A percentile compares a stretch with the other conserved stretches of the same genome.
Conservation (phyloP, 2,888 invertebrate genomes). For the Limenitis arthemis region DNA sequence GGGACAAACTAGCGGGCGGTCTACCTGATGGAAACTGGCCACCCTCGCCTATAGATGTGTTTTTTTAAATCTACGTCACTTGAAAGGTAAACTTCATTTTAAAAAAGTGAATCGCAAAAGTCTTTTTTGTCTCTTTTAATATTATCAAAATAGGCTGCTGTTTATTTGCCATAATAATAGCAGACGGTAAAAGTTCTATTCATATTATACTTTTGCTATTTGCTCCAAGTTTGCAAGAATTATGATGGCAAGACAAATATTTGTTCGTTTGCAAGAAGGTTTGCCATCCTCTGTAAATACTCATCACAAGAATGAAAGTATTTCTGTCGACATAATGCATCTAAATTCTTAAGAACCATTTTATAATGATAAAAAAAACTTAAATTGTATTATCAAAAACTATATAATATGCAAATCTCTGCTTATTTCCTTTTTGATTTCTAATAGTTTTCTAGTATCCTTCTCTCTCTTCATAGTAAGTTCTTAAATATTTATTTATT, state of each 20-base stretch:
- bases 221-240: background rate
- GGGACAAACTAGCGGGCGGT: too few relatives aligned
- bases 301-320: background rate
- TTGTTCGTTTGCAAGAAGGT: background rate
- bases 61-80: too few relatives aligned
- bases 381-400: too few relatives aligned
- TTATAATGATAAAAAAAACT: background rate
- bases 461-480: background rate
- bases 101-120: too few relatives aligned
- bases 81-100: too few relatives aligned
- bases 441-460: background rate
- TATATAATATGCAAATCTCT: too few relatives aligned
- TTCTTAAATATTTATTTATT: too few relatives aligned
- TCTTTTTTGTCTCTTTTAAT: background rate
- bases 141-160: background rate
- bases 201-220: background rate
- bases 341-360: background rate
- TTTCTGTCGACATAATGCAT: constrained; percentile 2
- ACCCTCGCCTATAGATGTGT: too few relatives aligned
- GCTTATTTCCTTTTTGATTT: too few relatives aligned
- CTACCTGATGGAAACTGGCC: too few relatives aligned
- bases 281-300: background rate
- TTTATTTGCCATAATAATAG: background rate
- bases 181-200: background rate
- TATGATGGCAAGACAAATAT: background rate